These are phyloP conservation scores for Labroides dimidiatus DNA, from an alignment of 2,797 vertebrate genomes.

Conservation along the genomic window DNA sequence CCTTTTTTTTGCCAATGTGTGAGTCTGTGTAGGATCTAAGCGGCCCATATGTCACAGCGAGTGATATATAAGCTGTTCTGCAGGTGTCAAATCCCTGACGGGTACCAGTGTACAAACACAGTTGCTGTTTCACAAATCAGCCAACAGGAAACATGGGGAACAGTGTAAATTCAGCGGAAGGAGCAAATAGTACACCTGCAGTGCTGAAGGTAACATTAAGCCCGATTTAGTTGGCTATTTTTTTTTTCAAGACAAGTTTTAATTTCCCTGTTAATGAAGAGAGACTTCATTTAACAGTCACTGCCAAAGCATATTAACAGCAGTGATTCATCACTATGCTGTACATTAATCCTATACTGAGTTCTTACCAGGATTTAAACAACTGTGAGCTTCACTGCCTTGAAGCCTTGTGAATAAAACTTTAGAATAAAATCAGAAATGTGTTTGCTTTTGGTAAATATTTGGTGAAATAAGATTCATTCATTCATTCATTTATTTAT, in stretches of 20 bases:
- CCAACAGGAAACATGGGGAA: constrained; percentile 16
- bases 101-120: constrained; percentile 15
- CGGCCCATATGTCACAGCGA: constrained; percentile 15
- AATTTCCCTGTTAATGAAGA: constrained; percentile 31
- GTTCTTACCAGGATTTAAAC: constrained; percentile 20
- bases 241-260: not conserved
- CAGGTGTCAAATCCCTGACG: constrained; percentile 14
- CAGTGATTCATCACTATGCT: constrained; percentile 11
- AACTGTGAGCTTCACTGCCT: not conserved
- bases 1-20: constrained; percentile 42
- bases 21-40: constrained; percentile 27
- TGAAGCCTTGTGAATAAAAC: constrained; percentile 11
- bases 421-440: not conserved
- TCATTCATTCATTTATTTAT: not conserved
- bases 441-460: constrained; percentile 15
- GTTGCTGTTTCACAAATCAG: constrained; percentile 11
- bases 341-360: constrained; percentile 16
- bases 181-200: constrained; percentile 30
- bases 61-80: constrained; percentile 13
- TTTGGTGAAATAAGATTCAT: not conserved
- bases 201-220: constrained; percentile 17
- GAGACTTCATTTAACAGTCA: constrained; percentile 29
- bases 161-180: constrained; percentile 6
- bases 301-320: constrained; percentile 26
- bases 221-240: not conserved